Evolutionary conservation across 2,888 invertebrate genomes (phyloP), one percentile per base, ranked within the genome.

Genomic region (Latrodectus elegans): DNA sequence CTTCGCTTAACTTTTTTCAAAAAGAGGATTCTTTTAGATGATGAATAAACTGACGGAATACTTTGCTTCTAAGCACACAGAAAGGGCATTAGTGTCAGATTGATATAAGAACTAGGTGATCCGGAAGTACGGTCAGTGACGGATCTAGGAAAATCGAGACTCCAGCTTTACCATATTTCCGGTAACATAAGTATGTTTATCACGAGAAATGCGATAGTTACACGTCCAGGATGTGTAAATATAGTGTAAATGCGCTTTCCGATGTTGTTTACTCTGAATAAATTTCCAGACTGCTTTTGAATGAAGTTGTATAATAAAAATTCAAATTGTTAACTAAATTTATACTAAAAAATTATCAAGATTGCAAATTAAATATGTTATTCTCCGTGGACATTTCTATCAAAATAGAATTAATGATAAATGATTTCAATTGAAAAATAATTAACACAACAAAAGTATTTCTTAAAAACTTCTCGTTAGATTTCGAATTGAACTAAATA

Each of bases 101-200:
- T 81, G 81, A 81, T 81, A 67, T 67, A 81, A 53, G 15, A 67
- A 65, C 73, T 65, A 73, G 73, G 55, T 0, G 81, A 73, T 55
- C 72, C 80, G 74, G 73, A 74, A 67, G 67, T 81, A 64, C 53
- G 74, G 81, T 74, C 81, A 74, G 81, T 74, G 22, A 73, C 81
- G 81, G 81, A 81, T 81, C 81, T 65, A 26, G 15, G 73, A 38
- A 49, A 60, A 71, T 65, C 26, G 15, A 52, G 81, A 73, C 52
- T 65, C 26, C 67, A 53, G 68, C 77, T 68, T 38, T 53, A 67
- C 53, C 53, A 51, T 67, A 68, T 68, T 77, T 68, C 77, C 67
- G 68, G 38, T 38, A 38, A 22, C 38, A 65, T 64, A 51, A 51
- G 71, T 49, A 51, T 60, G 71, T 71, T 51, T 52, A 38, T 38